Evolutionary conservation across 2,888 invertebrate genomes (phyloP).

Genomic region (Siphonodentalium dalli): DNA sequence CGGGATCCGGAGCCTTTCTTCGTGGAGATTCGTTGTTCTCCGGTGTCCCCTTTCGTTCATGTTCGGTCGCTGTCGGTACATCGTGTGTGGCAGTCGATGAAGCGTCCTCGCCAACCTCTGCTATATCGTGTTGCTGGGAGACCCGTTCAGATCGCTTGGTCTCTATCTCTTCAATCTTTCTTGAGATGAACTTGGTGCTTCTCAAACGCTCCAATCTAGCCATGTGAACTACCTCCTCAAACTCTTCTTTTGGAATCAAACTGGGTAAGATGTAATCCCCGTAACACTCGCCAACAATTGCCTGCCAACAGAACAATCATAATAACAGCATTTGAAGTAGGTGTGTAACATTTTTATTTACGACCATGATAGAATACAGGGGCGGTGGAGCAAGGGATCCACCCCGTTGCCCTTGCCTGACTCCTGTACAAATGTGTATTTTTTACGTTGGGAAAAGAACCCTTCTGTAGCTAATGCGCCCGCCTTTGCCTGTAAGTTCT

Average conservation of each 20-base stretch:
- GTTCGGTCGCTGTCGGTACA: not conserved
- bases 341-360: slow-evolving; percentile 13
- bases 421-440: too few species aligned
- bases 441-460: too few species aligned
- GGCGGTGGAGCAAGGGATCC: too few species aligned
- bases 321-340: not conserved
- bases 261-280: slow-evolving; percentile 63
- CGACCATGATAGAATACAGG: too few species aligned
- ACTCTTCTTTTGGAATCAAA: slow-evolving; percentile 63
- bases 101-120: not conserved
- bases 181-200: slow-evolving; percentile 28
- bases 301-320: slow-evolving; percentile 41
- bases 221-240: slow-evolving; percentile 40
- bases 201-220: slow-evolving; percentile 22
- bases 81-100: not conserved
- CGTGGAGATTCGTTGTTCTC: not conserved
- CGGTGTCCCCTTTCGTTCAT: not conserved
- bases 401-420: too few species aligned
- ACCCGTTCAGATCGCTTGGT: slow-evolving; percentile 21
- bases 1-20: too few species aligned
- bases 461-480: too few species aligned
- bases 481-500: too few species aligned
- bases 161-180: slow-evolving; percentile 32
- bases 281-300: slow-evolving; percentile 66
- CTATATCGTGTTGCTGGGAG: slow-evolving; percentile 14